A percentile compares a stretch with the other conserved stretches of the same genome.
phyloP scores from a whole-genome alignment of 2,888 invertebrate species.

The Hemistola chrysoprasaria region DNA sequence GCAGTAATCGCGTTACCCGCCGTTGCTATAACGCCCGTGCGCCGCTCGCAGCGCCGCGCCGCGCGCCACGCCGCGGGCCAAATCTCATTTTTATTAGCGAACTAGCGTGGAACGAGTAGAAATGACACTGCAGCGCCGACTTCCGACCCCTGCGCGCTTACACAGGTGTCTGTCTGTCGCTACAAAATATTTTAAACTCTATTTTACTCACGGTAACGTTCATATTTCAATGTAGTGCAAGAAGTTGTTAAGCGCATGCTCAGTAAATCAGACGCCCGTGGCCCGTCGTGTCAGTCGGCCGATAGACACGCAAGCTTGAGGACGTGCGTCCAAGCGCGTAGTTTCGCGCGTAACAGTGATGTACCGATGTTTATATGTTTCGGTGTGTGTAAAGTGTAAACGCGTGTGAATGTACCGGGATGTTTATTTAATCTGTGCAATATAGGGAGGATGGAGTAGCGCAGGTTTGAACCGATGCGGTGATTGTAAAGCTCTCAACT shows the following conservation, averaged over 20 bases:
- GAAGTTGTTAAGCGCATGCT: slow-evolving; percentile 33
- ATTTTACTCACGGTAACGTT: slow-evolving; percentile 26
- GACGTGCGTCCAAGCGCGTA: slow-evolving; percentile 30
- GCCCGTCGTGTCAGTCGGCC: slow-evolving; percentile 60
- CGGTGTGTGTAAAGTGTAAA: background rate
- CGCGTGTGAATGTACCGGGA: slow-evolving; percentile 9
- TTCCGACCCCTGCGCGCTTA: slow-evolving; percentile 69
- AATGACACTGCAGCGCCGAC: slow-evolving; percentile 79
- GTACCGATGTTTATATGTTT: slow-evolving; percentile 17
- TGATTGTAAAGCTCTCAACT: no score
- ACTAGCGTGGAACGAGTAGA: slow-evolving; percentile 74
- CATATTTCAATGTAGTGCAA: slow-evolving; percentile 24
- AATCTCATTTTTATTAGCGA: slow-evolving; percentile 77
- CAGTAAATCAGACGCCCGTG: slow-evolving; percentile 51
- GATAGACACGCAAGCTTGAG: slow-evolving; percentile 43
- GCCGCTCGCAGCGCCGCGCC: slow-evolving; percentile 19
- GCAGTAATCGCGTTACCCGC: slow-evolving; percentile 27
- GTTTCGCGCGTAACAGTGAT: slow-evolving; percentile 4
- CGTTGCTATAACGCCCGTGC: slow-evolving; percentile 17
- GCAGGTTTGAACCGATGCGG: slow-evolving; percentile 12
- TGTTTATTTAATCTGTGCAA: background rate
- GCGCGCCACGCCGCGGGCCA: slow-evolving; percentile 37
- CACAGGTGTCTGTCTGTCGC: slow-evolving; percentile 66
- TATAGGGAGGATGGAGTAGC: slow-evolving; percentile 6
- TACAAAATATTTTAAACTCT: slow-evolving; percentile 31